Base-by-base conservation (phyloP, 37 sponge, comb jelly and placozoan genomes). In the Spongilla lacustris region DNA sequence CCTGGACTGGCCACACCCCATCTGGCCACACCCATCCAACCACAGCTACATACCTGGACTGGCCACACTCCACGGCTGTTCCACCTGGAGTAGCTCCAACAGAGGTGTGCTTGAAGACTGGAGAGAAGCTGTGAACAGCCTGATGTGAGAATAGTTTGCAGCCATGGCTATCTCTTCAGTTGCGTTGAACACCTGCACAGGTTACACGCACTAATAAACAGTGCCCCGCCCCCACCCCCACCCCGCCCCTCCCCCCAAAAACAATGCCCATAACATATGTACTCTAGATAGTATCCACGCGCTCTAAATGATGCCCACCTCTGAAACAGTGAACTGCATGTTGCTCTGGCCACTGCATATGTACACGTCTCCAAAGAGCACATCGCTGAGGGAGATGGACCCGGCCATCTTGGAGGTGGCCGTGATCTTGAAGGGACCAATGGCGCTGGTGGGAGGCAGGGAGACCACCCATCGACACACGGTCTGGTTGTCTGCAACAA, bases 321-420 rank as follows among this genome's bases (percentile, higher is more conserved):
- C 67, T 75, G 77, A 66, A 1, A 86, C 73, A 2, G 83, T 36
- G 67, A 92, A 80, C 74, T 76, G 75, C 93, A 93, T 93, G 93
- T 93, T 93, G 69, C 93, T 93, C 84, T 93, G 93, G 31, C 93
- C 93, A 85, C 93, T 81, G 89, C 93, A 92, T 3, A 92, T 29
- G 76, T 76, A 92, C 76, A 92, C 93, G 68, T 92, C 93, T 36
- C 93, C 93, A 85, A 92, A 92, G 30, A 92, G 77, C 50, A 92
- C 93, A 85, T 92, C 89, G 12, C 27, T 69, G 69, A 92, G 50
- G 29, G 66, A 50, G 46, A 66, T 48, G 28, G 8, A 79, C 36
- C 83, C 86, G 32, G 78, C 25, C 27, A 69, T 76, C 35, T 74
- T 24, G 27, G 85, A 85, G 2, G 49, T 50, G 35, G 88, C 89